Evolutionary conservation across 2,888 invertebrate species (phyloP).

Genomic region (Tyria jacobaeae): DNA sequence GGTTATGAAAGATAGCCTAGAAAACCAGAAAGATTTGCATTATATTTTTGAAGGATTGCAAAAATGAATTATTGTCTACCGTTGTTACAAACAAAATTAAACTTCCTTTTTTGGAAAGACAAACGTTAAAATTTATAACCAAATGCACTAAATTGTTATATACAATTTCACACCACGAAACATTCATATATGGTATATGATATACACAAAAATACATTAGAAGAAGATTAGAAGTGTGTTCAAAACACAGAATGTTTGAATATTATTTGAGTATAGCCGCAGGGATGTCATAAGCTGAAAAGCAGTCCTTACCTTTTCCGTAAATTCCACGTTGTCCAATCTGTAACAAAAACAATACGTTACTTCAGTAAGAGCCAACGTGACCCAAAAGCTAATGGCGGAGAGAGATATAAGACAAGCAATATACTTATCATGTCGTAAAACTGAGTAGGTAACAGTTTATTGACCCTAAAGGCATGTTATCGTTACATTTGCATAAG

Average conservation of each 20-base stretch:
- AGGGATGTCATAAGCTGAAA: constrained; percentile 9
- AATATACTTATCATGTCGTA: constrained; percentile 84
- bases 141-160: no score
- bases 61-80: no score
- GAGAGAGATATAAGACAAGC: constrained; percentile 64
- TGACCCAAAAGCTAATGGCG: constrained; percentile 65
- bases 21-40: no score
- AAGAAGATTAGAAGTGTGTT: background rate
- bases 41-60: no score
- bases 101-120: no score
- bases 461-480: constrained; percentile 83
- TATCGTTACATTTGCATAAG: constrained; percentile 84
- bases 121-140: no score
- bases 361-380: constrained; percentile 57
- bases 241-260: background rate
- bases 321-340: constrained; percentile 52
- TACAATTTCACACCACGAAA: no score
- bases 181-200: background rate
- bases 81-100: no score
- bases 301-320: constrained; percentile 42
- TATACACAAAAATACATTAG: background rate
- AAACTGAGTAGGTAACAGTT: constrained; percentile 82
- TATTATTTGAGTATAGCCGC: background rate
- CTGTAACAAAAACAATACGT: constrained; percentile 69
- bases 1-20: no score